A percentile compares a stretch with the other conserved stretches of the same genome.
phyloP scores from a whole-genome alignment of 2,888 invertebrate species.

The Microdon myrmicae region DNA sequence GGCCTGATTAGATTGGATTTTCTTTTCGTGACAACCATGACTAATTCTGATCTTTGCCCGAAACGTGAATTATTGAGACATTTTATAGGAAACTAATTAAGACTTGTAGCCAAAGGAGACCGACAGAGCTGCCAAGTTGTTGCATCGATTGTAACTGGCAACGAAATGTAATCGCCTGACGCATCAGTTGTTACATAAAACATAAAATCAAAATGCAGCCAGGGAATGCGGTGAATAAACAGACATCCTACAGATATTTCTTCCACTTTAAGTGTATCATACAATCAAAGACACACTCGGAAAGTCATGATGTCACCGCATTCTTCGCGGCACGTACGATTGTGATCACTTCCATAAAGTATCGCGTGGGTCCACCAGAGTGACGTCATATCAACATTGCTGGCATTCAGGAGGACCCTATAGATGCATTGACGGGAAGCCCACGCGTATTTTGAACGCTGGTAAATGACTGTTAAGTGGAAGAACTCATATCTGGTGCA shows the following conservation, averaged over 20 bases:
- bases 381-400: constrained; percentile 32
- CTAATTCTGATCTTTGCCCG: constrained; percentile 39
- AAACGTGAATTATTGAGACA: constrained; percentile 15
- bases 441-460: constrained; percentile 25
- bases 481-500: constrained; percentile 18
- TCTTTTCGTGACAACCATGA: constrained; percentile 30
- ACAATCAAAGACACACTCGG: constrained; percentile 21
- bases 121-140: background rate
- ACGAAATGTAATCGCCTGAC: background rate
- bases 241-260: too few species aligned
- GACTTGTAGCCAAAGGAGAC: too few species aligned
- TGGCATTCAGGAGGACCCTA: constrained; percentile 8
- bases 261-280: constrained; percentile 9
- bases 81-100: constrained; percentile 12
- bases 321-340: constrained; percentile 14
- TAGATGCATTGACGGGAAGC: constrained; percentile 26
- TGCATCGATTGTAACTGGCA: constrained; percentile 6
- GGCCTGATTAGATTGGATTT: too few species aligned
- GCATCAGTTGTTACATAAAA: constrained; percentile 16
- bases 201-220: background rate
- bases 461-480: constrained; percentile 2
- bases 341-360: background rate
- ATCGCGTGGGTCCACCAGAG: constrained; percentile 5
- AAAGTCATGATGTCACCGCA: constrained; percentile 34
- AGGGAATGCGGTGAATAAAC: constrained; percentile 9